Evolutionary conservation across 2,888 invertebrate species (phyloP).

Genomic region (Parnassius mnemosyne): DNA sequence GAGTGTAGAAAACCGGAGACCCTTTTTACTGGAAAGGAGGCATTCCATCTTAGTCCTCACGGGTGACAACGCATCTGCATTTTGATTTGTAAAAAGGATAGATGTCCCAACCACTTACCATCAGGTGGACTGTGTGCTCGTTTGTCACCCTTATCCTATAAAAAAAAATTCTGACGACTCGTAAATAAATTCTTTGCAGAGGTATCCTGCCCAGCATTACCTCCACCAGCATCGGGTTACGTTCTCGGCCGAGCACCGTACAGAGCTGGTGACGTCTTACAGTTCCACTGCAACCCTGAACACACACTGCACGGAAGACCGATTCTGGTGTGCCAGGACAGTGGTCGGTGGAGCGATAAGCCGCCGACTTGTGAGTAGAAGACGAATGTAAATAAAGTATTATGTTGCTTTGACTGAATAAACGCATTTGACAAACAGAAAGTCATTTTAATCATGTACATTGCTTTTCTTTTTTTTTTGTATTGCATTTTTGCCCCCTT

Average conservation of each 20-base stretch:
- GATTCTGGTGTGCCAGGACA: slow-evolving; percentile 94
- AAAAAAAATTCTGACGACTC: too few relatives aligned
- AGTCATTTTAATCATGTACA: slow-evolving; percentile 22
- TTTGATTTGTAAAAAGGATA: too few relatives aligned
- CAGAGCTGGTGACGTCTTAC: slow-evolving; percentile 91
- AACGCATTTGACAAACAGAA: slow-evolving; percentile 19
- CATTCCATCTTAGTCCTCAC: too few relatives aligned
- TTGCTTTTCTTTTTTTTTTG: slow-evolving; percentile 7
- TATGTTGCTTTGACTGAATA: slow-evolving; percentile 15
- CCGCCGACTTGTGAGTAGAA: slow-evolving; percentile 87
- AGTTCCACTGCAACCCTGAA: slow-evolving; percentile 93
- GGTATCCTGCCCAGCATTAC: slow-evolving; percentile 89
- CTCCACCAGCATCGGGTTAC: slow-evolving; percentile 88
- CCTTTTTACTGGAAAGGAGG: too few relatives aligned
- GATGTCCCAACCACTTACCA: too few relatives aligned
- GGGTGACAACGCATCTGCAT: too few relatives aligned
- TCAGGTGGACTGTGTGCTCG: too few relatives aligned
- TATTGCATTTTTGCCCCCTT: slow-evolving; percentile 5
- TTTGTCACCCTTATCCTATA: too few relatives aligned
- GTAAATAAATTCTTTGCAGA: slow-evolving; percentile 70
- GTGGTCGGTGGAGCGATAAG: slow-evolving; percentile 91
- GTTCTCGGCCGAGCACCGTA: slow-evolving; percentile 89
- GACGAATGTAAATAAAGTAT: neutral
- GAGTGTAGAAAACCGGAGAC: too few relatives aligned
- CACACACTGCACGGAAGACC: slow-evolving; percentile 94